Percentiles rank a stretch among this genome's conserved stretches.
phyloP scores from a whole-genome alignment of 2,888 invertebrate genomes.

The Epinotia brunnichana region DNA sequence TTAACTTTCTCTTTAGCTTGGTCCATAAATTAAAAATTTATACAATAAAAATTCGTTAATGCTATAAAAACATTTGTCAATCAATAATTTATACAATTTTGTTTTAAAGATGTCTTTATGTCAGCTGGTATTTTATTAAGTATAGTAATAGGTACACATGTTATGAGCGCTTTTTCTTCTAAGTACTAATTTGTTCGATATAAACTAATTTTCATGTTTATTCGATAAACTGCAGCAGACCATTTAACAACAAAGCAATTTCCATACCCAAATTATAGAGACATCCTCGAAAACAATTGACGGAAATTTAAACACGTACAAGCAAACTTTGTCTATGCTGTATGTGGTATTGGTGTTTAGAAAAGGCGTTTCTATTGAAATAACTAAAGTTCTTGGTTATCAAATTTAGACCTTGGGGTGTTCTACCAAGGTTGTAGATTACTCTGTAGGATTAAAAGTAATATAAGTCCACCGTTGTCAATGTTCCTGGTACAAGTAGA shows the following conservation, averaged over 20 bases:
- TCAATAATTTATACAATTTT: too few relatives aligned
- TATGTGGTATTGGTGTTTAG: constrained; percentile 16
- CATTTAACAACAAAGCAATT: constrained; percentile 30
- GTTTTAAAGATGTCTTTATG: too few relatives aligned
- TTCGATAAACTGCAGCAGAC: constrained; percentile 5
- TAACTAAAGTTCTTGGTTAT: not conserved
- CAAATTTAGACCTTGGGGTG: constrained; percentile 12
- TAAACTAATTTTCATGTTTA: not conserved
- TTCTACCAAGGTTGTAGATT: not conserved
- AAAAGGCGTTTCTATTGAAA: constrained; percentile 2
- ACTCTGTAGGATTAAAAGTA: not conserved
- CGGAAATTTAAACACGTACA: constrained; percentile 23
- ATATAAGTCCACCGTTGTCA: constrained; percentile 22
- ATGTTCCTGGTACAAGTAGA: constrained; percentile 24
- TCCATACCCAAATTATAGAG: constrained; percentile 24
- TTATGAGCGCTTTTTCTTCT: too few relatives aligned
- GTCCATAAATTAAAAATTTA: too few relatives aligned
- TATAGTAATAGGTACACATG: too few relatives aligned
- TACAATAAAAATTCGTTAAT: too few relatives aligned
- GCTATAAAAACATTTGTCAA: too few relatives aligned
- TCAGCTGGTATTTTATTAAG: too few relatives aligned
- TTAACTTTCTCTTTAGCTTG: too few relatives aligned
- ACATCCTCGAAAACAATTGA: constrained; percentile 28
- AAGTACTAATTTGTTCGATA: not conserved
- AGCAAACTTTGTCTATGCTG: constrained; percentile 16